Percentiles rank a stretch among this genome's conserved stretches.
These are phyloP conservation scores for Morpho helenor DNA, from an alignment of 2,888 invertebrate species.

Conservation along the genomic window DNA sequence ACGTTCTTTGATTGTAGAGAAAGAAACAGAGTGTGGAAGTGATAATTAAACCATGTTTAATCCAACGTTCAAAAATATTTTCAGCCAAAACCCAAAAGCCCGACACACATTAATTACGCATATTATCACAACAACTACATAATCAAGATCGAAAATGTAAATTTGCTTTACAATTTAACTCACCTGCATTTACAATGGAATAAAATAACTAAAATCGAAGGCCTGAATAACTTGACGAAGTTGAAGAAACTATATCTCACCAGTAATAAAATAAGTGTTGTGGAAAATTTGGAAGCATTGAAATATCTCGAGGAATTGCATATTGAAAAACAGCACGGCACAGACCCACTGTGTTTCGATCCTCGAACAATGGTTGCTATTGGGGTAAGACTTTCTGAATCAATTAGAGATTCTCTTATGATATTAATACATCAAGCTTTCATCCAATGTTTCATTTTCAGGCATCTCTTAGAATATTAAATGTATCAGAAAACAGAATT, in stretches of 20 bases:
- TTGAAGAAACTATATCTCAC: constrained; percentile 89
- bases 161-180: constrained; percentile 81
- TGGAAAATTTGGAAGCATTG: constrained; percentile 83
- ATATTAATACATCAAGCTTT: neutral
- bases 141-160: constrained; percentile 84
- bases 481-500: constrained; percentile 82
- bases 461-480: constrained; percentile 78
- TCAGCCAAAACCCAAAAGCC: constrained; percentile 57
- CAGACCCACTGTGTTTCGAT: constrained; percentile 83
- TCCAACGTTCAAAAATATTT: constrained; percentile 38
- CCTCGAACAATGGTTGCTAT: constrained; percentile 79
- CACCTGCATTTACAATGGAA: constrained; percentile 89
- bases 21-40: no score
- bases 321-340: constrained; percentile 81
- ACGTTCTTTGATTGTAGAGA: no score
- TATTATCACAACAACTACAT: constrained; percentile 92
- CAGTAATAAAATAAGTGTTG: constrained; percentile 82
- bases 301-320: constrained; percentile 82
- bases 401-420: no score
- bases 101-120: constrained; percentile 77
- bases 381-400: constrained; percentile 64
- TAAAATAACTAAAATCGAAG: constrained; percentile 84
- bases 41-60: no score
- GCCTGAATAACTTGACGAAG: constrained; percentile 79
- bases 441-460: constrained; percentile 43